Evolutionary conservation across 2,888 invertebrate species (phyloP).

Genomic region (Eupithecia exiguata): DNA sequence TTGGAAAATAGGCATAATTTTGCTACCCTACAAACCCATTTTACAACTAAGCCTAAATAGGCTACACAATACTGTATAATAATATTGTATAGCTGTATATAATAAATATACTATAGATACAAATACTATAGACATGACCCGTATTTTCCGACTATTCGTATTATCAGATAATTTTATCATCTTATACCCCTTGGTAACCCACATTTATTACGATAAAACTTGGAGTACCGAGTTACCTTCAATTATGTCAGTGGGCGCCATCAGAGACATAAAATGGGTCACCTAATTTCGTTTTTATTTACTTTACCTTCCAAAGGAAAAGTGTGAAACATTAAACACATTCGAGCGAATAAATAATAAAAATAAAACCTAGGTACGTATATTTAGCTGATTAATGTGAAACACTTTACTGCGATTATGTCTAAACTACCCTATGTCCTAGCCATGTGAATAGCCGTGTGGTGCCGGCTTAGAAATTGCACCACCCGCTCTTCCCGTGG

Average conservation of each 20-base stretch:
- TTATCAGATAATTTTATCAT: background rate
- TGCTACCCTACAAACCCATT: background rate
- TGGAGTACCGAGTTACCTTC: background rate
- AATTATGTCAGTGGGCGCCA: slow-evolving; percentile 1
- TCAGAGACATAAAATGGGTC: slow-evolving; percentile 18
- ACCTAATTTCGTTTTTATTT: slow-evolving; percentile 25
- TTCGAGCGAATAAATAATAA: background rate
- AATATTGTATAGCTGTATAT: too few species aligned
- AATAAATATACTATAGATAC: too few species aligned
- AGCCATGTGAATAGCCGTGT: too few species aligned
- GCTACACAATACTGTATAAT: too few species aligned
- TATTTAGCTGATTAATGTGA: too few species aligned
- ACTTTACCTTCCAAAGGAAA: slow-evolving; percentile 17
- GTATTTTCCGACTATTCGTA: background rate
- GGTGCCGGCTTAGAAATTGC: too few species aligned
- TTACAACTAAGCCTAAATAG: background rate
- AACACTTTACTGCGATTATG: too few species aligned
- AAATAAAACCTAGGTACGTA: background rate
- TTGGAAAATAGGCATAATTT: background rate
- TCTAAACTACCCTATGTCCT: too few species aligned
- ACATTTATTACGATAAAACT: slow-evolving; percentile 9
- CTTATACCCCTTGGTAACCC: background rate
- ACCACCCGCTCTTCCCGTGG: too few species aligned
- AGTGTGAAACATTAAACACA: slow-evolving; percentile 21
- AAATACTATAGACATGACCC: background rate